Conservation (phyloP, 2,797 vertebrate genomes). For the Sarcoramphus papa region DNA sequence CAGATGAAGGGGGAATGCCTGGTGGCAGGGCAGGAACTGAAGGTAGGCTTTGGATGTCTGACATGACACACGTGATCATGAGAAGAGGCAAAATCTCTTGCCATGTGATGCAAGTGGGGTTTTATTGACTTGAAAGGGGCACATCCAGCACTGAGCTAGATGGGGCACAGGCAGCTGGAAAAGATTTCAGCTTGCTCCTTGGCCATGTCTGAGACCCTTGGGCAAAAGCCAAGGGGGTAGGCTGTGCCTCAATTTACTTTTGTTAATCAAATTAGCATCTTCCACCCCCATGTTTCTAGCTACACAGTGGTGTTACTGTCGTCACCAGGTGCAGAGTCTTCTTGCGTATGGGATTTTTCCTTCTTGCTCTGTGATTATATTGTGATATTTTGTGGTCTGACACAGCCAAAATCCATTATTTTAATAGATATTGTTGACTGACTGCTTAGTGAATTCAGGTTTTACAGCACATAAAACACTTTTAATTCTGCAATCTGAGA, state of each 20-base stretch:
- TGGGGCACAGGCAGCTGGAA: not conserved
- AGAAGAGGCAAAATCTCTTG: not conserved
- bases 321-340: not conserved
- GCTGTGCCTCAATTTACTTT: not conserved
- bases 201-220: not conserved
- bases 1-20: not conserved
- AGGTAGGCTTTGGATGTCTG: not conserved
- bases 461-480: not conserved
- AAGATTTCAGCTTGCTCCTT: not conserved
- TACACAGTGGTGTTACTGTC: not conserved
- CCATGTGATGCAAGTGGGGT: not conserved
- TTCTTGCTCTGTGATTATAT: not conserved
- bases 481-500: not conserved
- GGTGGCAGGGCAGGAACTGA: not conserved
- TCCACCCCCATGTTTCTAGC: not conserved
- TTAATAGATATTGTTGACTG: not conserved
- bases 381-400: not conserved
- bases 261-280: not conserved
- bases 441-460: not conserved
- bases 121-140: not conserved
- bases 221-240: not conserved
- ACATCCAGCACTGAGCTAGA: not conserved
- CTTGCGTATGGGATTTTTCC: not conserved
- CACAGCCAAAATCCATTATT: not conserved
- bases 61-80: rapidly evolving